These are phyloP conservation scores for Phocoena phocoena DNA, from an alignment of 2,113 vertebrate species.

Conservation along the genomic window DNA sequence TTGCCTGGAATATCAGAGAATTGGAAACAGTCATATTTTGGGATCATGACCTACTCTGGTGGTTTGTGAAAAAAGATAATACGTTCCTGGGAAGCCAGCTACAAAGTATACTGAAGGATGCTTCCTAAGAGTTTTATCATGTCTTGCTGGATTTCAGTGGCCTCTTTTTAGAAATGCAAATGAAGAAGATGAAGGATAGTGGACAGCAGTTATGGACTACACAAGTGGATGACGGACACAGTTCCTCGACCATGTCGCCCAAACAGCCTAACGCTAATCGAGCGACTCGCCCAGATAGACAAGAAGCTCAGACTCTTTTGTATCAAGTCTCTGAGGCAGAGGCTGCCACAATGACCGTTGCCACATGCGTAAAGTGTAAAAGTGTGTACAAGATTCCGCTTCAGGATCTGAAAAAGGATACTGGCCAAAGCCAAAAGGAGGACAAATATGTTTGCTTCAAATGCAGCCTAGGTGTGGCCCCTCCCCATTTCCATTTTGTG, in stretches of 20 bases:
- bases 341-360: slow-evolving; percentile 58
- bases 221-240: slow-evolving; percentile 66
- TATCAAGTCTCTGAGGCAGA: slow-evolving; percentile 82
- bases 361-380: slow-evolving; percentile 81
- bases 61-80: background rate
- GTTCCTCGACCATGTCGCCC: slow-evolving; percentile 80
- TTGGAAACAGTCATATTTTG: background rate
- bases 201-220: slow-evolving; percentile 78
- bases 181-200: slow-evolving; percentile 85
- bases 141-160: background rate
- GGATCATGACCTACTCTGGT: background rate
- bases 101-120: background rate
- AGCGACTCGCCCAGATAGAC: slow-evolving; percentile 66
- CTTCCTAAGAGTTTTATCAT: background rate
- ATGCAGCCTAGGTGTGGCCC: slow-evolving; percentile 66
- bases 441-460: slow-evolving; percentile 80
- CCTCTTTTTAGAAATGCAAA: slow-evolving; percentile 78
- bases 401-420: slow-evolving; percentile 69
- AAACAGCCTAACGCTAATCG: slow-evolving; percentile 75
- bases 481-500: slow-evolving; percentile 73
- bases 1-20: background rate
- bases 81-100: background rate
- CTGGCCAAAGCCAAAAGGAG: slow-evolving; percentile 68
- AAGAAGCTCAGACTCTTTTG: slow-evolving; percentile 45
- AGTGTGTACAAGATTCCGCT: slow-evolving; percentile 73